These are phyloP conservation scores for Onychostruthus taczanowskii DNA, from an alignment of 2,113 vertebrate species.

Conservation along the genomic window DNA sequence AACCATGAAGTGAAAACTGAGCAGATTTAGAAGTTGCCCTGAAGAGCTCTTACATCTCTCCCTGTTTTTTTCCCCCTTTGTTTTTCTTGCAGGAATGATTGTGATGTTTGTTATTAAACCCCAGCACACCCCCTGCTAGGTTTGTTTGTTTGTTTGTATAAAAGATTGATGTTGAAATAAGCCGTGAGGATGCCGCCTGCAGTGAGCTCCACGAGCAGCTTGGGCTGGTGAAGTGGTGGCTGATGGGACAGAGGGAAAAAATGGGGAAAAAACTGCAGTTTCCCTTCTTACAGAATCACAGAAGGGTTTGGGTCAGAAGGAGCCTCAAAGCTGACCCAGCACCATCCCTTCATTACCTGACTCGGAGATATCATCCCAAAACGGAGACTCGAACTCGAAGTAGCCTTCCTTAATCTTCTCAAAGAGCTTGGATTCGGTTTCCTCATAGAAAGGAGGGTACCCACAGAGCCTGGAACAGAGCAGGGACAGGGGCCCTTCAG, in stretches of 20 bases:
- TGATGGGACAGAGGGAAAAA: neutral
- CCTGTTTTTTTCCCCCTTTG: fast-evolving
- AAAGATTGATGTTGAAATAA: neutral
- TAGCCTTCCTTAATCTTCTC: slow-evolving; percentile 92
- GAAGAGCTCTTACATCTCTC: neutral
- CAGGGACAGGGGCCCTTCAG: neutral
- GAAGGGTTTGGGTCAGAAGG: neutral
- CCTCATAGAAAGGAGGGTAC: slow-evolving; percentile 96
- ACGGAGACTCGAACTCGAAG: slow-evolving; percentile 90
- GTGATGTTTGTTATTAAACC: neutral
- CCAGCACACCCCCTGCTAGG: neutral
- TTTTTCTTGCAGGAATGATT: neutral
- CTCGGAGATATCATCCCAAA: slow-evolving; percentile 93
- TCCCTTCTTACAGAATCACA: neutral
- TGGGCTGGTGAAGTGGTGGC: neutral
- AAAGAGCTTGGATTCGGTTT: slow-evolving; percentile 88
- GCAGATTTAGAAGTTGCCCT: neutral
- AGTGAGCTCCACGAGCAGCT: neutral
- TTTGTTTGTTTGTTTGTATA: neutral
- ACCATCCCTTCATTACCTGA: slow-evolving; percentile 75
- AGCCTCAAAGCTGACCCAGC: neutral
- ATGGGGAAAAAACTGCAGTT: fast-evolving
- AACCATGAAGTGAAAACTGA: neutral
- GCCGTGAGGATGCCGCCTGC: neutral
- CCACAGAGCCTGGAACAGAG: slow-evolving; percentile 82